Evolutionary conservation across 2,888 invertebrate species (phyloP).

Genomic region (Tenthredo mesomela): DNA sequence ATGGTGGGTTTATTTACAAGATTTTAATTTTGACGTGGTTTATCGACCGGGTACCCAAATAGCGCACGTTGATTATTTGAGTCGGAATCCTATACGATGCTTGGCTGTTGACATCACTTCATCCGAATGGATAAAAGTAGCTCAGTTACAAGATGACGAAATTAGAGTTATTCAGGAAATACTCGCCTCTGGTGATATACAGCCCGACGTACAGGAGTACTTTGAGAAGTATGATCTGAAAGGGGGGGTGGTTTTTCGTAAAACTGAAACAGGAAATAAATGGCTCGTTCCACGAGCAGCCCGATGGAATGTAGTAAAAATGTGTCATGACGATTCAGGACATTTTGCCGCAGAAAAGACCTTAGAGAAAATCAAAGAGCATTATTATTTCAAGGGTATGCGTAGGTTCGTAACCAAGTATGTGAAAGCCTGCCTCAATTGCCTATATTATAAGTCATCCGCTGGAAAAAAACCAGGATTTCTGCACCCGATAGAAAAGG

Average conservation of each 20-base stretch:
- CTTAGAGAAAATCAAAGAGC: constrained; percentile 63
- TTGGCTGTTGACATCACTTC: no score
- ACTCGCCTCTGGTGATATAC: no score
- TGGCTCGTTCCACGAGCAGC: constrained; percentile 69
- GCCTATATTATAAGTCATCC: constrained; percentile 69
- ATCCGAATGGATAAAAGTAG: no score
- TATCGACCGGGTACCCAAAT: no score
- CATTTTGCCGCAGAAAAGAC: constrained; percentile 73
- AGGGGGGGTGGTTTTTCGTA: constrained; percentile 56
- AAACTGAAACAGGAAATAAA: constrained; percentile 55
- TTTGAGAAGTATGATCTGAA: constrained; percentile 57
- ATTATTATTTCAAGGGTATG: constrained; percentile 76
- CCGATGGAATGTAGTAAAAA: constrained; percentile 66
- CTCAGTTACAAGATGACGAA: no score
- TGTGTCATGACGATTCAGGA: constrained; percentile 73
- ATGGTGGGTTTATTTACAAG: no score
- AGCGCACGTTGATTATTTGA: no score
- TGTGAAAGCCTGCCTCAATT: constrained; percentile 73
- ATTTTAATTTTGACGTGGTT: no score
- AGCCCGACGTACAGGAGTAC: constrained; percentile 43
- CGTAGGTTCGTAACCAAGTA: constrained; percentile 72
- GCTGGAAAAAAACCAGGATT: constrained; percentile 66
- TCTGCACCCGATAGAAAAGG: constrained; percentile 75
- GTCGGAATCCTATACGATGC: no score
- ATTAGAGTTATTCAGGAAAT: no score